These are phyloP conservation scores for Drosophila bocqueti DNA, from an alignment of 1,140 invertebrate genomes.

Conservation along the genomic window DNA sequence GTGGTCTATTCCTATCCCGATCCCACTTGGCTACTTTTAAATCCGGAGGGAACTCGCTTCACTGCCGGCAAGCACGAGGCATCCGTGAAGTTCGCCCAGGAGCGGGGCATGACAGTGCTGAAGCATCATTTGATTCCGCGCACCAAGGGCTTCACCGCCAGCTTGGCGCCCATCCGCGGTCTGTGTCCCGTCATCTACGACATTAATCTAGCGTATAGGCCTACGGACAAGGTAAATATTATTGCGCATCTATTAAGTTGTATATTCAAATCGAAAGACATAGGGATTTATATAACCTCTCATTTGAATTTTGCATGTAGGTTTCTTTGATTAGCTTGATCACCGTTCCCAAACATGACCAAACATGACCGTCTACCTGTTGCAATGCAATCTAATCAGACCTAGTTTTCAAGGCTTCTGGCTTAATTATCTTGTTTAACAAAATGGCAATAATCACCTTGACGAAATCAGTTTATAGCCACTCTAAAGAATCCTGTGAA, in stretches of 20 bases:
- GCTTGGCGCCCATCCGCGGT: conserved; percentile 89
- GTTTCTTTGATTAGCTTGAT: conserved; percentile 9
- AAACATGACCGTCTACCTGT: conserved; percentile 2
- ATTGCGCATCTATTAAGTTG: neutral
- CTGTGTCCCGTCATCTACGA: conserved; percentile 95
- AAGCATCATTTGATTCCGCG: conserved; percentile 97
- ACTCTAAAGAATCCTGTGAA: conserved; percentile 15
- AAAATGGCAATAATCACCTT: conserved; percentile 12
- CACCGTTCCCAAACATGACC: conserved; percentile 1
- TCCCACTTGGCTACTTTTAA: conserved; percentile 95
- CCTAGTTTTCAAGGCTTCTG: conserved; percentile 3
- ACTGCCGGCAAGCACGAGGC: conserved; percentile 94
- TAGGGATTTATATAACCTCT: neutral
- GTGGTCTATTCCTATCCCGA: conserved; percentile 94
- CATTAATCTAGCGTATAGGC: conserved; percentile 92
- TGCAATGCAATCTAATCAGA: conserved; percentile 18
- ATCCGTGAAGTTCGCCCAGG: conserved; percentile 94
- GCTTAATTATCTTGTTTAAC: conserved; percentile 17
- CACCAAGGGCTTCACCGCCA: conserved; percentile 95
- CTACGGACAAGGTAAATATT: conserved; percentile 85
- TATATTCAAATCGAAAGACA: neutral
- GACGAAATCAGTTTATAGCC: conserved; percentile 6
- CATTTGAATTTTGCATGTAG: conserved; percentile 6
- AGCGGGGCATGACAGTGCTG: conserved; percentile 93
- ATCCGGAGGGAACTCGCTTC: conserved; percentile 97